These are phyloP conservation scores for Odocoileus hemionus DNA, from an alignment of 2,113 vertebrate species.

Conservation along the genomic window DNA sequence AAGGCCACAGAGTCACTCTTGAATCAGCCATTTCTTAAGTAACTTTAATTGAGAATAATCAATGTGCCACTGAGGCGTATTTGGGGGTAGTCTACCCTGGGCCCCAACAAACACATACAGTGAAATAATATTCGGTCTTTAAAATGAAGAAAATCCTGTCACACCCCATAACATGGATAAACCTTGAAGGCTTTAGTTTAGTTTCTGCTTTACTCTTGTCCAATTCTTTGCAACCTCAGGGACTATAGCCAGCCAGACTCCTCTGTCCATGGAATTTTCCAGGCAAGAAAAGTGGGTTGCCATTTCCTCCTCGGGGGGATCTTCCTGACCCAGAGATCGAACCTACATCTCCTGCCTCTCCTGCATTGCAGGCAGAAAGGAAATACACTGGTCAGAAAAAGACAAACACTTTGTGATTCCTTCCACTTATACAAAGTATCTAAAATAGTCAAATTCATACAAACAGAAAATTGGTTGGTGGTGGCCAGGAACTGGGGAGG, in stretches of 20 bases:
- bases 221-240: background rate
- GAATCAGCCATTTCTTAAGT: background rate
- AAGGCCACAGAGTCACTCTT: background rate
- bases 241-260: background rate
- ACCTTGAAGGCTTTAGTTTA: background rate
- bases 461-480: background rate
- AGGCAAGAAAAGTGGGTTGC: background rate
- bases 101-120: background rate
- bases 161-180: background rate
- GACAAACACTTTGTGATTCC: background rate
- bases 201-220: background rate
- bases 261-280: background rate
- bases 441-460: background rate
- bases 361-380: background rate
- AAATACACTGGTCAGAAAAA: background rate
- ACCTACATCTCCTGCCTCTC: background rate
- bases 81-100: background rate
- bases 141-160: background rate
- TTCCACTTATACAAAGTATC: background rate
- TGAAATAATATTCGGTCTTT: background rate
- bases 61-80: background rate
- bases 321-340: background rate
- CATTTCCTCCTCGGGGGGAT: background rate
- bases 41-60: background rate
- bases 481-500: background rate